Evolutionary conservation across 2,888 invertebrate species (phyloP).

Genomic region (Platycnemis pennipes): DNA sequence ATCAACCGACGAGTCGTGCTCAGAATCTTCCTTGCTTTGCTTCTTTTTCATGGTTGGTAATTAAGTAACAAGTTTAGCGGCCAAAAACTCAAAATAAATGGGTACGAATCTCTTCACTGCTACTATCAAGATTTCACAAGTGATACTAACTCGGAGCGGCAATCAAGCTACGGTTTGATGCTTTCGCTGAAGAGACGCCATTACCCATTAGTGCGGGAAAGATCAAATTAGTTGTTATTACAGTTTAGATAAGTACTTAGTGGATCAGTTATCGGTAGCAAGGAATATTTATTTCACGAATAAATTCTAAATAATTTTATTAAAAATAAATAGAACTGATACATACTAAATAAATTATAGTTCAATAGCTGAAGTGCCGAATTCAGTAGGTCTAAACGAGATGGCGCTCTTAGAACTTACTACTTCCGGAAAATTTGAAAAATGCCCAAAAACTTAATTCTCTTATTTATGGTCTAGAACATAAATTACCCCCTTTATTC

Average conservation of each 20-base stretch:
- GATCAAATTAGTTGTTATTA: conserved; percentile 50
- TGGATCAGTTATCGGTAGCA: background rate
- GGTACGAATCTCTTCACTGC: background rate
- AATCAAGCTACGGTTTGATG: background rate
- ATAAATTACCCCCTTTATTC: too few species aligned
- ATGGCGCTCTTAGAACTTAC: background rate
- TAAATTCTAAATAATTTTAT: background rate
- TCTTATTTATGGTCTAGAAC: background rate
- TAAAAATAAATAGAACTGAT: background rate
- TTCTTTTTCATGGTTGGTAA: conserved; percentile 50
- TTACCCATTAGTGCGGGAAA: conserved; percentile 67
- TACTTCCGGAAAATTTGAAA: background rate
- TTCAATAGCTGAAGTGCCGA: background rate
- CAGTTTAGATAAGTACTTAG: background rate
- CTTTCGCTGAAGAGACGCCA: conserved; percentile 44
- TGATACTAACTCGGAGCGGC: conserved; percentile 4
- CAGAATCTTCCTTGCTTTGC: conserved; percentile 57
- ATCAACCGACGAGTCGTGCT: conserved; percentile 66
- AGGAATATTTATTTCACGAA: background rate
- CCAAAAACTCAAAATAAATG: background rate
- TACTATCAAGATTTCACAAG: background rate
- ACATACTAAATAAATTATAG: background rate
- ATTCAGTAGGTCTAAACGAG: background rate
- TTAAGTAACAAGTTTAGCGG: background rate
- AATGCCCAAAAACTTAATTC: background rate